phyloP scores from a whole-genome alignment of 1,140 invertebrate genomes.

The Saccostrea glomerata region DNA sequence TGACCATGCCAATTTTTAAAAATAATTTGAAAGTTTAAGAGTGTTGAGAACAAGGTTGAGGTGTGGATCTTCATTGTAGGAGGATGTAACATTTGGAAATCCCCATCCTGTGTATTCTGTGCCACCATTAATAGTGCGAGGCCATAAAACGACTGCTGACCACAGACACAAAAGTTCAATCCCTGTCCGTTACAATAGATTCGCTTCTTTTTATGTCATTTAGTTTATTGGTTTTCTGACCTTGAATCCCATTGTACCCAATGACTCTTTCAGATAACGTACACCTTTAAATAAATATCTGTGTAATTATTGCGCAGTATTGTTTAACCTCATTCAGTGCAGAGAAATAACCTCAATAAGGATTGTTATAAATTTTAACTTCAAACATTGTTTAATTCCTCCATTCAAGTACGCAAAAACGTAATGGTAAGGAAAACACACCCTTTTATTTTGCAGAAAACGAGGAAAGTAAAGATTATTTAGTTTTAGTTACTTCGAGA shows the following conservation, averaged over 20 bases:
- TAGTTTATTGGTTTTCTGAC: background rate
- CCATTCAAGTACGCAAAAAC: too few species aligned
- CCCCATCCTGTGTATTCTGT: background rate
- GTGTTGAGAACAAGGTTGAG: background rate
- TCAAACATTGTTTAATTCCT: too few species aligned
- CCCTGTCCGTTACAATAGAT: background rate
- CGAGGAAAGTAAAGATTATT: too few species aligned
- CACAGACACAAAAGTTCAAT: background rate
- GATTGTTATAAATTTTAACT: too few species aligned
- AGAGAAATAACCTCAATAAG: too few species aligned
- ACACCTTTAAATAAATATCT: background rate
- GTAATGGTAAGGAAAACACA: too few species aligned
- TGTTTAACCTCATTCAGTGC: too few species aligned
- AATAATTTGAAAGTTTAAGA: background rate
- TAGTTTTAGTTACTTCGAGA: too few species aligned
- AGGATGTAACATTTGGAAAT: background rate
- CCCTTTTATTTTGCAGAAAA: too few species aligned
- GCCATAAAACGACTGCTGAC: background rate
- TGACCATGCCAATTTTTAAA: background rate
- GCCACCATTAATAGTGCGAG: constrained; percentile 6
- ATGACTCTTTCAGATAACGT: background rate
- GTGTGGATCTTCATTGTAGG: background rate
- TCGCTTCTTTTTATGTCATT: background rate
- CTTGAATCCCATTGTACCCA: background rate
- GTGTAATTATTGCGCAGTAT: too few species aligned